Evolutionary conservation across 2,888 invertebrate species (phyloP), one percentile per base, ranked within the genome.

Genomic region (Camponotus fellah): DNA sequence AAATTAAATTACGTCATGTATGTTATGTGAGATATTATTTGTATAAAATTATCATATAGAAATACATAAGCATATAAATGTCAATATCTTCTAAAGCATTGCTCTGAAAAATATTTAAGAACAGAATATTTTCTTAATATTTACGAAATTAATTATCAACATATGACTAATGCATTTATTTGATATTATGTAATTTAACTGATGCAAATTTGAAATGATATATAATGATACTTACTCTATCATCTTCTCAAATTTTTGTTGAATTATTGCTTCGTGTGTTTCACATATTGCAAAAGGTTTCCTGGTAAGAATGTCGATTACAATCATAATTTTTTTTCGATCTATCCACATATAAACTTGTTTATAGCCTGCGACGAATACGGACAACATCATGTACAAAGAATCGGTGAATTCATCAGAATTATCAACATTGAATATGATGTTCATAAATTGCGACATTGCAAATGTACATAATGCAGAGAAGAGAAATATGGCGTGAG

Each of bases 301-400:
- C 26, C 60, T 14, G 9, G 62, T 65, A 5, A 91, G 74, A 10
- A 74, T 32, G n/a, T 85, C 53, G 14, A 86, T 75, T 49, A 89
- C 37, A n/a, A 3, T 8, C 34, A 64, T 84, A 46, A 90, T 72
- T 21, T 46, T 75, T 3, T 69, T 37, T 9, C 85, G 86, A 17
- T 85, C 60, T n/a, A n/a, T 75, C 53, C 88, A 49, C 32, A 89
- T 56, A 32, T 76, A 85, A 17, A 79, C 46, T 17, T 77, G 77
- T 86, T 90, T 90, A 21, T 64, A 83, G 58, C 87, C 85, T 77
- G 79, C 79, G 58, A 71, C 60, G 1, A 87, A 46, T 66, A 88
- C 84, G 12, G 87, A 80, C 5, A 90, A 43, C 17, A 90, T 37
- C 84, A 88, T 85, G 26, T 87, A 89, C 12, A 85, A 71, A 68